Evolutionary conservation across 2,888 invertebrate genomes (phyloP).

Genomic region (Drosophila peninsularis): DNA sequence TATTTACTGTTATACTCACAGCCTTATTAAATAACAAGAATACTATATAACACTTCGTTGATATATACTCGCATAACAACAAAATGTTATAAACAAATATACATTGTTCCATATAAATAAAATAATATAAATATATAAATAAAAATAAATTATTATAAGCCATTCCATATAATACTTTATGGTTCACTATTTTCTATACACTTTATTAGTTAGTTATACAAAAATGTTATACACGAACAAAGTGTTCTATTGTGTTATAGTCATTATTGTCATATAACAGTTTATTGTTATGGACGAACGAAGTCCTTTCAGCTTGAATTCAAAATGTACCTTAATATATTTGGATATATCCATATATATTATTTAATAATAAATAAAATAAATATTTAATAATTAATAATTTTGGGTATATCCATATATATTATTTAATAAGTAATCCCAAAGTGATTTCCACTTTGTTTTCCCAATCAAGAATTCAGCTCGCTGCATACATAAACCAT

Average conservation of each 20-base stretch:
- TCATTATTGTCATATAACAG: background rate
- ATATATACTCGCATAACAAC: background rate
- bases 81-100: background rate
- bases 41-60: background rate
- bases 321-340: too few relatives aligned
- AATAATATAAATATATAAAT: background rate
- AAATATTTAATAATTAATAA: too few relatives aligned
- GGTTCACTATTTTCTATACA: background rate
- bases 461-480: background rate
- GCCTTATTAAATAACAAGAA: background rate
- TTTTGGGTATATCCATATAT: too few relatives aligned
- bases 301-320: background rate
- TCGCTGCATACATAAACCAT: slow-evolving; percentile 2
- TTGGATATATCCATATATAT: too few relatives aligned
- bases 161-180: background rate
- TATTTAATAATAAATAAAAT: too few relatives aligned
- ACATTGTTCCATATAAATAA: too few relatives aligned
- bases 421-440: slow-evolving; percentile 1
- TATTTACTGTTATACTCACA: background rate
- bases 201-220: background rate
- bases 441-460: background rate
- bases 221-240: background rate
- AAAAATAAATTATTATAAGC: background rate
- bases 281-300: background rate
- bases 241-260: background rate